phyloP scores from a whole-genome alignment of 2,888 invertebrate genomes.

The Lordiphosa fenestrarum region DNA sequence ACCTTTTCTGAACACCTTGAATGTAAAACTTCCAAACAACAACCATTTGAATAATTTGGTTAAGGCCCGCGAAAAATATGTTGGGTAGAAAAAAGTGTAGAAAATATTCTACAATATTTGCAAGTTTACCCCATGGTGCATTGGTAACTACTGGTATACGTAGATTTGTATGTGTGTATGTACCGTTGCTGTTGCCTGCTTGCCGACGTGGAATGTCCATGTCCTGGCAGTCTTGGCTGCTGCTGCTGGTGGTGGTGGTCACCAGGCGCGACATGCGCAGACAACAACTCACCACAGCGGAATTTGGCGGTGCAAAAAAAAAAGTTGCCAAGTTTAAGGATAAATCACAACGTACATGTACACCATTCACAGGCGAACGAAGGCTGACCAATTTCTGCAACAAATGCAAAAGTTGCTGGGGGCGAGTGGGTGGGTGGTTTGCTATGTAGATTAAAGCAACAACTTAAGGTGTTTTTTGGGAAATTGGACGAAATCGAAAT shows the following conservation, averaged over 20 bases:
- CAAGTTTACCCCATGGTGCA: background rate
- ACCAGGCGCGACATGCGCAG: constrained; percentile 59
- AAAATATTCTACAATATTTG: no score
- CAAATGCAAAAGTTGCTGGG: constrained; percentile 13
- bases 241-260: constrained; percentile 26
- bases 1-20: no score
- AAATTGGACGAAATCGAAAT: constrained; percentile 20
- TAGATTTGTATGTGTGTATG: constrained; percentile 10
- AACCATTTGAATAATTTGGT: no score
- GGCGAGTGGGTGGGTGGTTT: constrained; percentile 8
- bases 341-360: constrained; percentile 52
- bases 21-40: no score
- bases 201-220: constrained; percentile 54
- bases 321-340: constrained; percentile 70
- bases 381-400: constrained; percentile 27
- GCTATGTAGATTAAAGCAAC: background rate
- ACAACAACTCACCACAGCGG: constrained; percentile 11
- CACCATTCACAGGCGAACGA: no score
- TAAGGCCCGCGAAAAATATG: no score
- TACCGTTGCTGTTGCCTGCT: constrained; percentile 29
- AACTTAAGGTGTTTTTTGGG: constrained; percentile 33
- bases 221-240: constrained; percentile 42
- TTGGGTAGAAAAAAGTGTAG: no score
- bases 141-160: no score
- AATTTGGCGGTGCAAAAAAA: constrained; percentile 4